Evolutionary conservation across 2,888 invertebrate species (phyloP).

Genomic region (Nematopogon swammerdamellus): DNA sequence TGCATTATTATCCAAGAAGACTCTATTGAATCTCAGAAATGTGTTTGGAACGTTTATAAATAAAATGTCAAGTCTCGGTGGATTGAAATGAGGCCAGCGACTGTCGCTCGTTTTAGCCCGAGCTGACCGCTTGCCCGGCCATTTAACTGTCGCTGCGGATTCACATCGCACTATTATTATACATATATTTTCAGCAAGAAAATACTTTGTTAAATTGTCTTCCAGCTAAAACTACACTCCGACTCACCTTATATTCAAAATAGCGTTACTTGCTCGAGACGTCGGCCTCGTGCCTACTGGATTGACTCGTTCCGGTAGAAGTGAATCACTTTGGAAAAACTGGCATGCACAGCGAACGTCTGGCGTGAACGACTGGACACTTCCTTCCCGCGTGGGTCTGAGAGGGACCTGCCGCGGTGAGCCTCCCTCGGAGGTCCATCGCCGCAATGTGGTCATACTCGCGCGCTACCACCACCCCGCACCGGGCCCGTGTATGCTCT

Average conservation of each 20-base stretch:
- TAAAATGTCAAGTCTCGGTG: conserved; percentile 7
- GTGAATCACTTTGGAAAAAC: conserved; percentile 76
- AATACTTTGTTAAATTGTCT: background rate
- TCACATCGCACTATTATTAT: conserved; percentile 16
- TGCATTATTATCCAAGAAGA: too few relatives aligned
- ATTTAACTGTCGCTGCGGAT: conserved; percentile 22
- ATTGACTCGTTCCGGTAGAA: conserved; percentile 73
- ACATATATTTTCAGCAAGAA: background rate
- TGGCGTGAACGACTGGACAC: conserved; percentile 67
- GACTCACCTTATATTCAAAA: conserved; percentile 43
- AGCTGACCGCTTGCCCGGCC: conserved; percentile 39
- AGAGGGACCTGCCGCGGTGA: conserved; percentile 59
- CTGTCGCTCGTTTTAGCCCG: conserved; percentile 51
- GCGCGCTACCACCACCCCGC: too few relatives aligned
- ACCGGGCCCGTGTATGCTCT: too few relatives aligned
- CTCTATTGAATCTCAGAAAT: too few relatives aligned
- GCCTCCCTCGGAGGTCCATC: conserved; percentile 69
- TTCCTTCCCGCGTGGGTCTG: conserved; percentile 68
- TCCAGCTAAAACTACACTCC: background rate
- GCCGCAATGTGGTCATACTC: conserved; percentile 45
- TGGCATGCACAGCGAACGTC: conserved; percentile 86
- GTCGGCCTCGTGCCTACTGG: conserved; percentile 63
- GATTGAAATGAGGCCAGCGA: conserved; percentile 52
- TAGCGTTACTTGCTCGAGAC: conserved; percentile 56
- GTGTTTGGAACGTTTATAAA: background rate